These are phyloP conservation scores for Ceratina australensis DNA, from an alignment of 1,140 invertebrate genomes.

Conservation along the genomic window DNA sequence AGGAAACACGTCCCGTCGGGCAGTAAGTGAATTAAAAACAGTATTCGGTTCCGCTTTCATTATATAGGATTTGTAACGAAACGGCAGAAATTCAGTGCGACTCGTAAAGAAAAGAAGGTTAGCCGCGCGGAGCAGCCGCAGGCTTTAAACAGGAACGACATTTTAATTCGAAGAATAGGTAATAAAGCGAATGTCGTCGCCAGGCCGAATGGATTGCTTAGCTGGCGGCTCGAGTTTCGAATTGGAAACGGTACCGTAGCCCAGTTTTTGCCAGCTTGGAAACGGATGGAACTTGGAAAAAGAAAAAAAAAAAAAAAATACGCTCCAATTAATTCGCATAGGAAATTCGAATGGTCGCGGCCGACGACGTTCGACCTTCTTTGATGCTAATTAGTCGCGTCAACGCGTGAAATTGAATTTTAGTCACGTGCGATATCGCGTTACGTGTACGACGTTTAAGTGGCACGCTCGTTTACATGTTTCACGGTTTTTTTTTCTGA, in stretches of 20 bases:
- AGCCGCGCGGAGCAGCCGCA: neutral
- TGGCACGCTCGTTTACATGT: too few relatives aligned
- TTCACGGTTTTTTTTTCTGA: neutral
- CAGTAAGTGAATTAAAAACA: neutral
- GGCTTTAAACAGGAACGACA: neutral
- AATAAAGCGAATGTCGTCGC: conserved; percentile 13
- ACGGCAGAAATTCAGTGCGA: neutral
- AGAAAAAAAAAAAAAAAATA: conserved; percentile 35
- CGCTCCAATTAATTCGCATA: conserved; percentile 7
- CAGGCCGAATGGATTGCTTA: conserved; percentile 33
- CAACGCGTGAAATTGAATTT: conserved; percentile 20
- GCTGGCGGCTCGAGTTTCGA: conserved; percentile 37
- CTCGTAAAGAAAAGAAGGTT: neutral
- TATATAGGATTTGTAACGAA: too few relatives aligned
- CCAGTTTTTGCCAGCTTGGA: neutral
- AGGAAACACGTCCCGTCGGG: neutral
- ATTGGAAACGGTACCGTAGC: conserved; percentile 6
- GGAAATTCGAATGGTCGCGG: conserved; percentile 8
- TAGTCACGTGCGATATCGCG: neutral
- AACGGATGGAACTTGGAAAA: conserved; percentile 20
- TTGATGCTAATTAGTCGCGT: conserved; percentile 36
- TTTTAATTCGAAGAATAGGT: conserved; percentile 27
- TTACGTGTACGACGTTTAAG: neutral
- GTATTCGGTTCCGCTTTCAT: too few relatives aligned
- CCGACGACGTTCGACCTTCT: conserved; percentile 19